Conservation (phyloP, 2,113 vertebrate species). For the Cercocebus atys region DNA sequence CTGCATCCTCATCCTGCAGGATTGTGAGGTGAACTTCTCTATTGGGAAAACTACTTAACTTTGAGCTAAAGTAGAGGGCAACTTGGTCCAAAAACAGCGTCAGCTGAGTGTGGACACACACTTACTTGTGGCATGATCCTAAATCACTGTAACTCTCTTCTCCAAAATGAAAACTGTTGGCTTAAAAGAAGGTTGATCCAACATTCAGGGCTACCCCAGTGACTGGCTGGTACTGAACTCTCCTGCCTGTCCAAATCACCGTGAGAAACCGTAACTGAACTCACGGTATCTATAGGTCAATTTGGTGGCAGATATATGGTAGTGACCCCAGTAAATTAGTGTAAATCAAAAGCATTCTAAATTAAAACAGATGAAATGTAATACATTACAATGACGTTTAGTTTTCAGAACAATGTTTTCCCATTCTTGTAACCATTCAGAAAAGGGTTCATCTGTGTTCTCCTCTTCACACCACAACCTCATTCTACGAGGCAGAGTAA, state of each 20-base stretch:
- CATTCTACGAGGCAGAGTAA: neutral
- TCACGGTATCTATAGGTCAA: neutral
- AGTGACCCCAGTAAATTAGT: neutral
- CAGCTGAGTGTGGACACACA: neutral
- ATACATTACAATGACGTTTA: neutral
- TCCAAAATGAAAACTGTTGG: neutral
- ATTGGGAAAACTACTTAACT: neutral
- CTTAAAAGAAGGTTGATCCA: neutral
- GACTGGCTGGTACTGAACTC: neutral
- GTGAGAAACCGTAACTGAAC: neutral
- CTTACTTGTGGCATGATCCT: neutral
- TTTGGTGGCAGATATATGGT: neutral
- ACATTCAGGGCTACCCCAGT: neutral
- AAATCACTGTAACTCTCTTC: neutral
- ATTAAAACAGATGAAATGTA: neutral
- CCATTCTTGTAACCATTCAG: neutral
- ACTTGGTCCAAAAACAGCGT: neutral
- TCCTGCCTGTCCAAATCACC: neutral
- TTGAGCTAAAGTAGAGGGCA: neutral
- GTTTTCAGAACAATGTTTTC: neutral
- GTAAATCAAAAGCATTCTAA: constrained; percentile 14
- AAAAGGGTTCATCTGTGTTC: neutral
- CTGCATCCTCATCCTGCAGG: neutral
- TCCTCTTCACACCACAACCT: neutral
- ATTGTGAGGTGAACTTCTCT: neutral